Conservation (phyloP, 2,797 vertebrate genomes). For the Micrastur ruficollis region DNA sequence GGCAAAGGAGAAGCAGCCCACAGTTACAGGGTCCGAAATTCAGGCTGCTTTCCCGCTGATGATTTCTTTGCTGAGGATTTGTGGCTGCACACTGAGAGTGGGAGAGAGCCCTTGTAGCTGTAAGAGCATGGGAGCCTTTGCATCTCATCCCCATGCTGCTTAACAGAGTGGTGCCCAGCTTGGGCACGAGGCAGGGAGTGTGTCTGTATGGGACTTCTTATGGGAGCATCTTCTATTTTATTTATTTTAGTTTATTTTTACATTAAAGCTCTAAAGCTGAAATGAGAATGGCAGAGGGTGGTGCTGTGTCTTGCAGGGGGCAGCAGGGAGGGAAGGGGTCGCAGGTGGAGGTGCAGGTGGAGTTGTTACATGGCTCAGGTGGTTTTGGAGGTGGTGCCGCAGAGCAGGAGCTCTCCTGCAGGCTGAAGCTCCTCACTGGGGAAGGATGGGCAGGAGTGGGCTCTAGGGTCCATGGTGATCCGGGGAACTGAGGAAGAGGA, state of each 20-base stretch:
- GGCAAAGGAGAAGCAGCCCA: background rate
- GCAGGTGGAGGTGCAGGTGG: too few species aligned
- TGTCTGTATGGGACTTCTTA: background rate
- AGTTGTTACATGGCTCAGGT: background rate
- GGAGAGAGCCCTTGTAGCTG: background rate
- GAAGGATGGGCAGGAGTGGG: background rate
- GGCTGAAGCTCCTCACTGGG: background rate
- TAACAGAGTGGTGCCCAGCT: background rate
- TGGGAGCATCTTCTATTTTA: background rate
- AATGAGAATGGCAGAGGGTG: background rate
- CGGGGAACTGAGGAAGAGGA: background rate
- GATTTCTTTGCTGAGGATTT: background rate
- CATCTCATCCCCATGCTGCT: background rate
- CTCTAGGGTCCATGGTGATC: background rate
- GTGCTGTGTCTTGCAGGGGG: background rate
- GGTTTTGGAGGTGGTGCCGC: background rate
- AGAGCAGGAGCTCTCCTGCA: background rate
- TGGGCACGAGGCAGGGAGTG: too few species aligned
- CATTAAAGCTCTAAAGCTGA: background rate
- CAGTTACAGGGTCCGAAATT: rapidly evolving
- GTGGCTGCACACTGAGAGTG: background rate
- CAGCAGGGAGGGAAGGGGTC: background rate
- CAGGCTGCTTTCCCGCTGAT: background rate
- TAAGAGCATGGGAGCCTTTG: background rate
- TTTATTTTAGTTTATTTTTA: background rate